Conservation (phyloP, 2,888 invertebrate species). For the Caenorhabditis panamensis region DNA sequence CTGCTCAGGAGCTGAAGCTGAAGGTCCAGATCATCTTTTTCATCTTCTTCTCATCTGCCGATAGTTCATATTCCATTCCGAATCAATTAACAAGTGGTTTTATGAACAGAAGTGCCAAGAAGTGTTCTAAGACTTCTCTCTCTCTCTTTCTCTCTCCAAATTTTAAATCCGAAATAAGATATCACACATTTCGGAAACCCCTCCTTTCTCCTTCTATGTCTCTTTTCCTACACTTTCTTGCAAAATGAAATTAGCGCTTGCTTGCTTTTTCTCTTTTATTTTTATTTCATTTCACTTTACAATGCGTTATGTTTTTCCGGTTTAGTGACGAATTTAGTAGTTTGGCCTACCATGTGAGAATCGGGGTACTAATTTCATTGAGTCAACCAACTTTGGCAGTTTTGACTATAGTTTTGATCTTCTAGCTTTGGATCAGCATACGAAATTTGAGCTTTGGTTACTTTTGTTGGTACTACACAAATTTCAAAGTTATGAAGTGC, state of each 20-base stretch:
- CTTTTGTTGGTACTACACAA: too few species aligned
- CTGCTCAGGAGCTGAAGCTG: neutral
- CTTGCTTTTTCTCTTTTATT: constrained; percentile 20
- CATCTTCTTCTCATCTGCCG: neutral
- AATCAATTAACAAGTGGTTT: constrained; percentile 30
- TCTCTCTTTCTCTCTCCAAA: too few species aligned
- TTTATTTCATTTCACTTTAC: constrained; percentile 1
- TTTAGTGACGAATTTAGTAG: constrained; percentile 3
- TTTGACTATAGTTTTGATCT: constrained; percentile 9
- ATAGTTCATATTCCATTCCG: neutral
- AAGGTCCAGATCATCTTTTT: neutral
- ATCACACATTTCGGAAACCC: constrained; percentile 40
- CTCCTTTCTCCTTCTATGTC: neutral
- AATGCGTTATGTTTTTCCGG: constrained; percentile 6
- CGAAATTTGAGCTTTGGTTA: too few species aligned
- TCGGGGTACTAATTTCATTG: constrained; percentile 7
- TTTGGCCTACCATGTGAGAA: too few species aligned
- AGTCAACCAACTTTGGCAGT: neutral
- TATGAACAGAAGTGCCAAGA: constrained; percentile 13
- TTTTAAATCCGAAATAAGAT: constrained; percentile 32
- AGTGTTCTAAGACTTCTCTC: constrained; percentile 24
- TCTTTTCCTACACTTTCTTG: constrained; percentile 11
- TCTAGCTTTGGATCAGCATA: too few species aligned
- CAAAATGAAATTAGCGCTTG: constrained; percentile 39
- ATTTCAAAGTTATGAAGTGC: too few species aligned